These are phyloP conservation scores for Archivesica marissinica DNA, from an alignment of 1,140 invertebrate species.

Conservation along the genomic window DNA sequence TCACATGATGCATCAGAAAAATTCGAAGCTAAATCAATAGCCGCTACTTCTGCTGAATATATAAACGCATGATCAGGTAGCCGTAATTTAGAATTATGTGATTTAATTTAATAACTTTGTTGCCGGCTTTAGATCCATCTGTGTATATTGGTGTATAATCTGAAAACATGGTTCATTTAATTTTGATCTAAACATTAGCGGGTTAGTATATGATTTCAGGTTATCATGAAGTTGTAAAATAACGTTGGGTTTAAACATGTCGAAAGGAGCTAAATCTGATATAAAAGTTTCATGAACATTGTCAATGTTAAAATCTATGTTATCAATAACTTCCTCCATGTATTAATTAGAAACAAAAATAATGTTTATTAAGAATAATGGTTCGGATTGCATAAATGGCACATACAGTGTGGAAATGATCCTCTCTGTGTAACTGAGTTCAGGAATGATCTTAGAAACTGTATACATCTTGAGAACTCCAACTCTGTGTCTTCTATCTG, in stretches of 20 bases:
- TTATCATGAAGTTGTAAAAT: too few relatives aligned
- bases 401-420: constrained; percentile 81
- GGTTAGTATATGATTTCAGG: too few relatives aligned
- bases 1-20: too few relatives aligned
- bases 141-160: too few relatives aligned
- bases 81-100: too few relatives aligned
- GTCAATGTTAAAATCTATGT: too few relatives aligned
- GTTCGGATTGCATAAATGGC: too few relatives aligned
- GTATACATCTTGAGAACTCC: constrained; percentile 78
- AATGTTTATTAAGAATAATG: neutral
- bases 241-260: neutral
- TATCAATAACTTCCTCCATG: neutral
- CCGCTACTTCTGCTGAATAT: too few relatives aligned
- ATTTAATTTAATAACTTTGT: too few relatives aligned
- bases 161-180: neutral
- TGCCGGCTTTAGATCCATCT: too few relatives aligned
- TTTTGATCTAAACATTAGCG: neutral
- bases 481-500: constrained; percentile 76
- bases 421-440: constrained; percentile 80
- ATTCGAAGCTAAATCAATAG: neutral
- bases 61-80: too few relatives aligned
- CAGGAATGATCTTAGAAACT: constrained; percentile 81
- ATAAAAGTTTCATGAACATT: too few relatives aligned
- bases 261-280: neutral
- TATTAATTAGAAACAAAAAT: neutral